Percentiles rank a stretch among this genome's conserved stretches.
Conservation (phyloP, 2,888 invertebrate species). For the Octodonta nipae region DNA sequence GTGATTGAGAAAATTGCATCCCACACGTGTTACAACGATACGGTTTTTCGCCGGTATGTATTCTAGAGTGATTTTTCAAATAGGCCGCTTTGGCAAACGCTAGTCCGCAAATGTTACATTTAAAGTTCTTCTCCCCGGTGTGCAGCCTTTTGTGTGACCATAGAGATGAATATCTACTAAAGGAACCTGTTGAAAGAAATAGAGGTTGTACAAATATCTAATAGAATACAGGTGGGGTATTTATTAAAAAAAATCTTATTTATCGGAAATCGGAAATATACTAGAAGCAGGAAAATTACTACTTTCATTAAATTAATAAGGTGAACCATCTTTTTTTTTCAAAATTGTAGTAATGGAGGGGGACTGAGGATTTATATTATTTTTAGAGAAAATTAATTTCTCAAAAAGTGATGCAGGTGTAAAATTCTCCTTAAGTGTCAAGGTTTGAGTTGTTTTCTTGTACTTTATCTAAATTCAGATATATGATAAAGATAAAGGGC, state of each 20-base stretch:
- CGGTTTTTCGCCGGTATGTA: slow-evolving; percentile 61
- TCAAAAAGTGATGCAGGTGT: too few species aligned
- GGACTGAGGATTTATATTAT: too few species aligned
- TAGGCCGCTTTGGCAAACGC: slow-evolving; percentile 85
- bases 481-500: too few species aligned
- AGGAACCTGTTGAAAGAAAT: slow-evolving; percentile 38
- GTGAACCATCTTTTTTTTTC: too few species aligned
- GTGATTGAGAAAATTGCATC: slow-evolving; percentile 82
- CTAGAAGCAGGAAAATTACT: too few species aligned
- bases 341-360: too few species aligned
- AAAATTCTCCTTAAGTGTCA: too few species aligned
- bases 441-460: too few species aligned
- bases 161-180: slow-evolving; percentile 71
- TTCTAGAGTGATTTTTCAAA: slow-evolving; percentile 75
- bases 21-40: slow-evolving; percentile 66
- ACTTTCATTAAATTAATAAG: too few species aligned
- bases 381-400: too few species aligned
- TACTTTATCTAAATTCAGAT: too few species aligned
- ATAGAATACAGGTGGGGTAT: too few species aligned
- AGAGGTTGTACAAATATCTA: not conserved
- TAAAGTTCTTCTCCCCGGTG: slow-evolving; percentile 73
- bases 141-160: slow-evolving; percentile 84
- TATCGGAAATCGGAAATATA: not conserved
- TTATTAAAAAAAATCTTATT: not conserved
- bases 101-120: slow-evolving; percentile 75